Evolutionary conservation across 2,113 vertebrate genomes (phyloP).

Genomic region (Illadopsis cleaveri): DNA sequence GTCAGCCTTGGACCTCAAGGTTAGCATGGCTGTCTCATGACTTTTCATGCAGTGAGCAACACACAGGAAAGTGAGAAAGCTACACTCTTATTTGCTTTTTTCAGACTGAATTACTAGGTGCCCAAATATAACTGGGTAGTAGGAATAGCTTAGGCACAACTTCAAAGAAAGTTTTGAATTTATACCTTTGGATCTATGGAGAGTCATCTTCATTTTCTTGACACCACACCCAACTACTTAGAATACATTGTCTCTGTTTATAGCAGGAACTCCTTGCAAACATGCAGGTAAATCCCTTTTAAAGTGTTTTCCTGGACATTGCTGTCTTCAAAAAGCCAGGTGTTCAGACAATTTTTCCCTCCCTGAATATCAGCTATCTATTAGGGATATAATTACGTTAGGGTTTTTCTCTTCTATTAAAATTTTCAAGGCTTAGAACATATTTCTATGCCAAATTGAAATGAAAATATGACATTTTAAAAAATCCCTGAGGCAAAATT

Average conservation of each 20-base stretch:
- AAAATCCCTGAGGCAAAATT: neutral
- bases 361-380: neutral
- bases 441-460: neutral
- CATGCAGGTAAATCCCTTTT: neutral
- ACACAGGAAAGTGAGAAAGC: neutral
- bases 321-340: neutral
- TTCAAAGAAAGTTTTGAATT: neutral
- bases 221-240: neutral
- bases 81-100: neutral
- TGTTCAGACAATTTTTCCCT: neutral
- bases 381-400: neutral
- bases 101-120: neutral
- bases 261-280: neutral
- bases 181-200: neutral
- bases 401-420: neutral
- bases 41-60: neutral
- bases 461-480: neutral
- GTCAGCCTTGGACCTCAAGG: neutral
- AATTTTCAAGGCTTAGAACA: neutral
- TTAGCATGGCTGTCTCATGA: neutral
- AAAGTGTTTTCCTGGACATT: neutral
- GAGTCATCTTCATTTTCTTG: neutral
- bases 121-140: neutral
- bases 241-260: neutral
- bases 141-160: neutral